Evolutionary conservation across 2,797 vertebrate species (phyloP), one percentile per base, ranked within the genome.

Genomic region (Lacerta agilis): DNA sequence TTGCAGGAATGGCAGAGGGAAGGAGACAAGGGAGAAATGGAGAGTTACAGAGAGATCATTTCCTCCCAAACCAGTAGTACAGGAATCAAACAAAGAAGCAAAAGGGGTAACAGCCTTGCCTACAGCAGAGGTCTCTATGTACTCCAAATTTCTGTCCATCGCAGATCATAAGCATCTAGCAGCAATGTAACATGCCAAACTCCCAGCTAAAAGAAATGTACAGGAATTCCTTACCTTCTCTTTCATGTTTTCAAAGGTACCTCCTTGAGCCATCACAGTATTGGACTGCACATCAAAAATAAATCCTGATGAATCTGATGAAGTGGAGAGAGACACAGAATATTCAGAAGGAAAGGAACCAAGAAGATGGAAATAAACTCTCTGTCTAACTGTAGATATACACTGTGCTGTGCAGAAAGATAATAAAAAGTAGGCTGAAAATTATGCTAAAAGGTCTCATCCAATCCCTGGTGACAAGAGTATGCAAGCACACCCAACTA

Each of bases 211-310:
- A 73, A 83, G 75, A 38, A 78, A 29, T 23, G 82, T 80, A 82
- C 2, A 45, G 49, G 72, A 89, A 77, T 77, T 66, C 67, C 78
- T 97, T 96, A 99, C 98, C 98, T 99, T 99, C 91, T 99, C 98
- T 94, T 99, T 99, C 98, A 99, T 99, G 95, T 98, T 98, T 92
- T 99, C 98, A 86, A 98, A 97, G 25, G 97, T 97, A 94, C 98
- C 98, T 95, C 98, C 98, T 92, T 98, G 98, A 93, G 98, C 99
- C 97, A 99, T 98, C 86, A 98, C 98, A 91, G 98, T 98, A 90
- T 99, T 99, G 67, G 98, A 98, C 91, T 98, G 98, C 7, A 98
- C 98, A 96, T 99, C 98, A 95, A 99, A 99, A 95, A 99, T 98
- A 87, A 99, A 98, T 79, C 98, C 98, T 13, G 98, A 98, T 1